These are phyloP conservation scores for Pseudonaja textilis DNA, from an alignment of 2,113 vertebrate genomes.

Conservation along the genomic window DNA sequence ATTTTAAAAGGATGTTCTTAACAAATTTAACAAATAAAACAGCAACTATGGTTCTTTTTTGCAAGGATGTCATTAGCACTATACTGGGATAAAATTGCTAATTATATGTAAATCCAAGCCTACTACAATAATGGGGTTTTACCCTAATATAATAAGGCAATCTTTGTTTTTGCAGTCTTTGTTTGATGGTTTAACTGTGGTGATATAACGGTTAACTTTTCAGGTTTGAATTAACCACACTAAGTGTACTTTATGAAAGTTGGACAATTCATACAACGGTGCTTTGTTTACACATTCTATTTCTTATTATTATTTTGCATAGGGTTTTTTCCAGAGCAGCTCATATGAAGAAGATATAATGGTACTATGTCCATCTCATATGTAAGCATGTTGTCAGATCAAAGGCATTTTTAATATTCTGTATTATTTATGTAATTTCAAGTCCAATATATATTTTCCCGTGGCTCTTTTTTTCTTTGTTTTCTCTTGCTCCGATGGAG, in stretches of 20 bases:
- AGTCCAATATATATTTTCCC: background rate
- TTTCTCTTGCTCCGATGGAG: background rate
- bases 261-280: background rate
- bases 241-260: background rate
- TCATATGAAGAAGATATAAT: background rate
- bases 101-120: background rate
- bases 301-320: background rate
- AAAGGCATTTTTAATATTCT: background rate
- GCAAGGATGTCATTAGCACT: background rate
- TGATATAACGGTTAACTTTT: background rate
- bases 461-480: background rate
- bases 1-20: background rate
- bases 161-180: background rate
- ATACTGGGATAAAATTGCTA: background rate
- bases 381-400: background rate
- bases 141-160: background rate
- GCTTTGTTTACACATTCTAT: background rate
- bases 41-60: background rate
- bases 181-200: background rate
- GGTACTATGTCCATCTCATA: background rate
- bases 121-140: background rate
- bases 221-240: background rate
- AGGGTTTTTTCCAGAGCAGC: background rate
- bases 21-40: background rate
- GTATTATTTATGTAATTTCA: background rate